phyloP scores from a whole-genome alignment of 2,888 invertebrate genomes.

The Frankliniella intonsa region DNA sequence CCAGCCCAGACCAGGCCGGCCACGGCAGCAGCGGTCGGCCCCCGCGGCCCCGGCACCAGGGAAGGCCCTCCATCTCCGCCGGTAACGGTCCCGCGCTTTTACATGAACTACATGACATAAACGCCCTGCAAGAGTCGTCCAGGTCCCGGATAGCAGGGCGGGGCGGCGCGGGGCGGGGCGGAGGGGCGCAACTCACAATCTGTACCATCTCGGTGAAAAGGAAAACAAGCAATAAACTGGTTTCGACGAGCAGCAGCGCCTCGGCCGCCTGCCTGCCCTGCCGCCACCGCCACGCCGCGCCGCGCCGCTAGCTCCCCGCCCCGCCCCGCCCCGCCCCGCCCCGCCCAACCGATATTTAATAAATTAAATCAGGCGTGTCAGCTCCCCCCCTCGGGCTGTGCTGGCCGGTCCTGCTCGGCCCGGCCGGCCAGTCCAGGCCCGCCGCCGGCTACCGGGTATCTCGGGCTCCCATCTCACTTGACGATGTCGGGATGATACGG shows the following conservation, averaged over 20 bases:
- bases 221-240: conserved; percentile 22
- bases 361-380: conserved; percentile 25
- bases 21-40: too few species aligned
- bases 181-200: neutral
- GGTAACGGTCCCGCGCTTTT: too few species aligned
- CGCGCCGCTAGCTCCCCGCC: neutral
- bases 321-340: neutral
- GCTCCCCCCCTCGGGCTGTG: neutral
- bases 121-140: neutral
- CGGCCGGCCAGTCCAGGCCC: neutral
- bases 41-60: too few species aligned
- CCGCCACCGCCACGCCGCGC: neutral
- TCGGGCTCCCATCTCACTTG: conserved; percentile 21
- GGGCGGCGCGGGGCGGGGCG: too few species aligned
- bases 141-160: neutral
- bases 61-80: too few species aligned
- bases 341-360: conserved; percentile 23
- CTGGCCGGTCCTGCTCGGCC: too few species aligned
- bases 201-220: conserved; percentile 19
- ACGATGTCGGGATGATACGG: conserved; percentile 15
- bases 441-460: conserved; percentile 3
- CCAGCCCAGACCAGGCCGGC: too few species aligned
- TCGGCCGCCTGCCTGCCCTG: neutral
- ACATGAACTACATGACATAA: neutral
- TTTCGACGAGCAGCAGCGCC: conserved; percentile 9